Evolutionary conservation across 2,888 invertebrate genomes (phyloP), one percentile per base, ranked within the genome.

Genomic region (Diploptera punctata): DNA sequence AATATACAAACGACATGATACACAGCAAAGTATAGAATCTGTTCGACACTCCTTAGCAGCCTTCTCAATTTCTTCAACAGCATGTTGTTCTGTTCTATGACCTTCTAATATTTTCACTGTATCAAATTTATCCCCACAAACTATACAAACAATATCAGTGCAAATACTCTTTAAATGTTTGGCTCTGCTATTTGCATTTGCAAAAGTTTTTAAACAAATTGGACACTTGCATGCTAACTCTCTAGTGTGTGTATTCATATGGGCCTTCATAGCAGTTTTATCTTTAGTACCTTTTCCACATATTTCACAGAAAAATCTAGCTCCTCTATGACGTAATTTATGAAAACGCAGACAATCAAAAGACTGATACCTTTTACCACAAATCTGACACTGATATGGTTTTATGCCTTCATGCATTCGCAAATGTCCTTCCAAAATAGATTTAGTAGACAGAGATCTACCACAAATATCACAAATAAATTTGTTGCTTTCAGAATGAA

Each of bases 381-480:
- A 57, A 3, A 13, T 1, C 13, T 13, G 16, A 29, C 57, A 57
- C n/a, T 57, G 26, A n/a, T 24, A 57, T n/a, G 57, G 57, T 57
- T 29, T 57, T 29, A 24, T 24, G 10, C 57, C 57, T 13, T 16
- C 9, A 57, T 57, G 57, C 5, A 7, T 29, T n/a, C 29, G 57
- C 29, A 57, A 4, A 24, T 57, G 57, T n/a, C 24, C 26, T 19
- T 29, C 10, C 13, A 57, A 29, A 24, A 21, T 29, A 4, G 26
- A 26, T 4, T 19, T 21, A 57, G 29, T 9, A 29, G 3, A 29
- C 2, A 57, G 29, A 2, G 26, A 16, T 31, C 29, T 29, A 2
- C 57, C 57, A 57, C 57, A 57, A n/a, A 57, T 4, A 21, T 57
- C 57, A 29, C 57, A 57, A 13, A 57, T 29, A 3, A 57, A 24